These are phyloP conservation scores for Ichneumon xanthorius DNA, from an alignment of 2,888 invertebrate species.

Conservation along the genomic window DNA sequence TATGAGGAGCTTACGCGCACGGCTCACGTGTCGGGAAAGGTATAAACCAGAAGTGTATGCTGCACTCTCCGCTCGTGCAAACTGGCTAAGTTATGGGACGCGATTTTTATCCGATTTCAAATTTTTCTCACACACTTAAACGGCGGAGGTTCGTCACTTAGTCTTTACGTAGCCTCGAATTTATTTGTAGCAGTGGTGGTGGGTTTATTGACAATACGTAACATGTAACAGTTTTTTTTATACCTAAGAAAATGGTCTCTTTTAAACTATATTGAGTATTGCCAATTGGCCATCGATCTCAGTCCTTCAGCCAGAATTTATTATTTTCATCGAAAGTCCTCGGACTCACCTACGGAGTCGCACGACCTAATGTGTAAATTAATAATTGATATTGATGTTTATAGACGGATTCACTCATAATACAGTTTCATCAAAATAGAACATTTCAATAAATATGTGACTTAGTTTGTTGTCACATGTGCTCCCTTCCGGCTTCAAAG, in stretches of 20 bases:
- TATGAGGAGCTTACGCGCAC: constrained; percentile 24
- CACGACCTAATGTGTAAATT: neutral
- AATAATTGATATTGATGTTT: too few relatives aligned
- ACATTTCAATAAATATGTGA: too few relatives aligned
- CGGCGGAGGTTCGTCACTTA: neutral
- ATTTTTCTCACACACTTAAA: neutral
- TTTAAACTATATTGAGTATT: too few relatives aligned
- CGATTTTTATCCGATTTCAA: constrained; percentile 9
- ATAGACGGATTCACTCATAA: too few relatives aligned
- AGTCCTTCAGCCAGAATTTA: neutral
- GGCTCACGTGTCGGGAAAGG: constrained; percentile 5
- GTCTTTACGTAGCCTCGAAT: neutral
- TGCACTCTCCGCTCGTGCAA: neutral
- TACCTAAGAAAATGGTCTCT: too few relatives aligned
- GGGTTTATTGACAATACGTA: too few relatives aligned
- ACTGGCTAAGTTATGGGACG: constrained; percentile 2
- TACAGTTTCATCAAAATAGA: too few relatives aligned
- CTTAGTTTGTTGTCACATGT: too few relatives aligned
- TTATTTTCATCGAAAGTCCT: neutral
- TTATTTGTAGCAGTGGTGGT: neutral
- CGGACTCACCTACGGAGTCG: too few relatives aligned
- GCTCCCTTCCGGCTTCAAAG: too few relatives aligned
- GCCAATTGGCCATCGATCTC: too few relatives aligned
- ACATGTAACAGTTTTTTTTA: too few relatives aligned
- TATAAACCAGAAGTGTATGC: neutral